phyloP scores from a whole-genome alignment of 2,113 vertebrate species.

The Ciconia boyciana region DNA sequence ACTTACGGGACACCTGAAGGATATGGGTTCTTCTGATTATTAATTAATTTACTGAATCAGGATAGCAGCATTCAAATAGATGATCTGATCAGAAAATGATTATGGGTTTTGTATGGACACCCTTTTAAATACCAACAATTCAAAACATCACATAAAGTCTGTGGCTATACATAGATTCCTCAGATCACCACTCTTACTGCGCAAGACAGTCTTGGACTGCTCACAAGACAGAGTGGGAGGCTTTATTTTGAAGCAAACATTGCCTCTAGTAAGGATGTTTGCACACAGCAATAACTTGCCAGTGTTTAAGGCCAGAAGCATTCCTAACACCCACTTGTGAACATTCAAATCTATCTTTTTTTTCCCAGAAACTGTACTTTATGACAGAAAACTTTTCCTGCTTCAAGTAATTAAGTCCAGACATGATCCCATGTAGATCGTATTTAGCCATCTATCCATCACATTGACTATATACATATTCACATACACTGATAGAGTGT shows the following conservation, averaged over 20 bases:
- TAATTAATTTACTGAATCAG: background rate
- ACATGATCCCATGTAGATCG: background rate
- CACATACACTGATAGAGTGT: too few relatives aligned
- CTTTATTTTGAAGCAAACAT: slow-evolving; percentile 13
- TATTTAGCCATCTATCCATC: background rate
- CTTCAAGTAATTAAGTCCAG: background rate
- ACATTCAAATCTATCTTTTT: background rate
- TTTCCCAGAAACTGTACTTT: background rate
- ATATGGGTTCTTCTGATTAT: background rate
- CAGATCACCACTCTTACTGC: background rate
- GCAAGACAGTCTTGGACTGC: background rate
- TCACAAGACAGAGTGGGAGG: background rate
- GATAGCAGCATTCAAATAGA: background rate
- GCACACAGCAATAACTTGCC: background rate
- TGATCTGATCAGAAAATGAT: background rate
- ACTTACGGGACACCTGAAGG: background rate
- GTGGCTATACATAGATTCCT: background rate
- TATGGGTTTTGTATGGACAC: rapidly evolving
- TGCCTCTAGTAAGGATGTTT: background rate
- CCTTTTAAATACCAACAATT: background rate
- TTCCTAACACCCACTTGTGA: slow-evolving; percentile 37
- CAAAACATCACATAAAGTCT: background rate
- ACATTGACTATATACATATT: background rate
- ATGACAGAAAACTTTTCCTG: background rate
- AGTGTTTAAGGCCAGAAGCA: background rate